Percentiles rank a stretch among this genome's conserved stretches.
These are phyloP conservation scores for Phoenicopterus ruber DNA, from an alignment of 2,113 vertebrate species.

Conservation along the genomic window DNA sequence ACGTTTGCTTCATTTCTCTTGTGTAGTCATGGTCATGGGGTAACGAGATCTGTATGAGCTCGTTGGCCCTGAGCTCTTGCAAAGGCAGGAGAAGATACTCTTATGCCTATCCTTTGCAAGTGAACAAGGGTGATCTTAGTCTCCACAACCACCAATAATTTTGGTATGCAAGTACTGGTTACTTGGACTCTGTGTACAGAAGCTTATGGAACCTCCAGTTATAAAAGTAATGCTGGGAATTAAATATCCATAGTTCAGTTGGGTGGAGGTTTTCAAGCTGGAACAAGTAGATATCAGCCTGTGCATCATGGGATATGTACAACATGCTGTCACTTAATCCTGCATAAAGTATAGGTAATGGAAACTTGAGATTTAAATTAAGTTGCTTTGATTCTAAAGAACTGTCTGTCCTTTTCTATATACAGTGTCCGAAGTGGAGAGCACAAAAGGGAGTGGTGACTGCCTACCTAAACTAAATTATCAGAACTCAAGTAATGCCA, in stretches of 20 bases:
- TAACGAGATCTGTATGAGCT: neutral
- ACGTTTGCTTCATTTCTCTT: neutral
- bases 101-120: neutral
- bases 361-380: neutral
- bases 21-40: no score
- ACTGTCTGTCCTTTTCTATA: neutral
- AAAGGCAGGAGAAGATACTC: neutral
- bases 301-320: rapidly evolving
- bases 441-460: conserved; percentile 76
- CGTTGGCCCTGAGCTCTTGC: neutral
- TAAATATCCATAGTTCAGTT: neutral
- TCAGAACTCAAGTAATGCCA: conserved; percentile 15
- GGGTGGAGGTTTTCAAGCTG: no score
- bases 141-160: neutral
- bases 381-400: neutral
- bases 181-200: neutral
- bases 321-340: neutral
- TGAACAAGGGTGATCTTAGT: neutral
- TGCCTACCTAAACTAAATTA: conserved; percentile 72
- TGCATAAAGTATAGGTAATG: neutral
- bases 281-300: neutral
- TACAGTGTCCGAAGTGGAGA: conserved; percentile 77
- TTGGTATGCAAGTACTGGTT: neutral
- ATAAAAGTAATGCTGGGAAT: neutral
- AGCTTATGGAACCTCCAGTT: neutral